Base-by-base conservation (phyloP, 23 tunicate genomes). In the Styela clava region DNA sequence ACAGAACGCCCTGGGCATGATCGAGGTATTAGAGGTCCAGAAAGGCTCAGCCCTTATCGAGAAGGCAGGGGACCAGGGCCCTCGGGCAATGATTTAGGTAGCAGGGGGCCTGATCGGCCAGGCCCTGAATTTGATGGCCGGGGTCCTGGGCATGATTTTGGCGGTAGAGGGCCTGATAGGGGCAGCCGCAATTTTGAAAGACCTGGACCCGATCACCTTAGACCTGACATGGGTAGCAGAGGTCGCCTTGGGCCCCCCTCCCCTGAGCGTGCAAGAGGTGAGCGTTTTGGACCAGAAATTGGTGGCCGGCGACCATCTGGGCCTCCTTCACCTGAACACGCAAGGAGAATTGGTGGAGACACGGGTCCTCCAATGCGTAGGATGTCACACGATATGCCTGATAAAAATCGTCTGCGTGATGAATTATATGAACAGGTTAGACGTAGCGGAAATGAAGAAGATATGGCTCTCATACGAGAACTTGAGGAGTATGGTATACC, bases 401-500 rank as follows among this genome's bases (percentile, higher is more conserved):
- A 82, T 24, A 36, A 26, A 22, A 36, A 64, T 31, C 63, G 69
- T 52, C 26, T 64, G 5, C 26, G 69, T 16, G 83, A 79, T 29
- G 52, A 65, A 63, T 65, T 34, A 9, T 69, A 68, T 36, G 73
- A 26, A 63, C 35, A 71, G 35, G 35, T 71, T 3, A 22, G 24
- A 16, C 35, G 77, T 19, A 71, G 35, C 16, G 77, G 77, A 7
- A 71, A 30, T 29, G 77, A 71, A 30, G 34, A 34, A 71, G 81
- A 76, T 76, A 16, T 76, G 16, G 81, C 35, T 1, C 27, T 51
- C 16, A 24, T 51, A 37, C 30, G 81, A 52, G 64, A 37, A 16
- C 1, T 51, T 26, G 81, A 76, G 81, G 81, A 76, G n/a, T 37
- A 37, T 37, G 81, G 81, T 19, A 33, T 76, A 20, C 81, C 81